Evolutionary conservation across 2,113 vertebrate genomes (phyloP), one percentile per base, ranked within the genome.

Genomic region (Semicossyphus pulcher): DNA sequence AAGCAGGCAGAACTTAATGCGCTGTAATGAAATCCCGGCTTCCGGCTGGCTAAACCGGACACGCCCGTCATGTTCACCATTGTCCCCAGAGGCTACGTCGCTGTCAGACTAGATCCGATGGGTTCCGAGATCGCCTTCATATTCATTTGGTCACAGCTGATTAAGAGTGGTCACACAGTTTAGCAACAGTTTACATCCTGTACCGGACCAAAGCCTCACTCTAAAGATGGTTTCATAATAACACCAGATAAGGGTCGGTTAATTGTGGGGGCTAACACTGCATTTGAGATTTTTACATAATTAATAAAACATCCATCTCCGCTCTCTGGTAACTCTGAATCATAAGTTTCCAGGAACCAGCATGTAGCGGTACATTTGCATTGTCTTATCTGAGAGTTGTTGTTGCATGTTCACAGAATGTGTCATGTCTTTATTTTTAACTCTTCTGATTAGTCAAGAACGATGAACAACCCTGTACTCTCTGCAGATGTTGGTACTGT

Each of bases 341-440:
- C 8, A 15, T 41, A 16, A 63, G 25, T 63, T 44, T 45, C 32
- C n/a, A 45, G 23, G 10, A 39, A 39, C 6, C 49, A 45, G 45
- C 14, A 16, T 29, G 15, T 14, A 51, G 36, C 34, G 39, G 25
- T 54, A 32, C 45, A 60, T 23, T 16, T 15, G 21, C 36, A 21
- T 29, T 2, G 16, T 69, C 56, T 65, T 32, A 23, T 57, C 9
- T 60, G 10, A 9, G 7, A 29, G 23, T 53, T 47, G 42, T 76
- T 72, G 39, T 36, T 15, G 49, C 23, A 49, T 66, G 49, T 65
- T 59, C 9, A 20, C 15, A 54, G 72, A 59, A 54, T 58, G 11
- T 31, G 15, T 60, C 39, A 41, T 31, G 15, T 74, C 28, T 28
- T 26, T n/a, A 25, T 45, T 12, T 44, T 70, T n/a, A 61, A 16